Evolutionary conservation across 2,797 vertebrate species (phyloP).

Genomic region (Carduelis carduelis): DNA sequence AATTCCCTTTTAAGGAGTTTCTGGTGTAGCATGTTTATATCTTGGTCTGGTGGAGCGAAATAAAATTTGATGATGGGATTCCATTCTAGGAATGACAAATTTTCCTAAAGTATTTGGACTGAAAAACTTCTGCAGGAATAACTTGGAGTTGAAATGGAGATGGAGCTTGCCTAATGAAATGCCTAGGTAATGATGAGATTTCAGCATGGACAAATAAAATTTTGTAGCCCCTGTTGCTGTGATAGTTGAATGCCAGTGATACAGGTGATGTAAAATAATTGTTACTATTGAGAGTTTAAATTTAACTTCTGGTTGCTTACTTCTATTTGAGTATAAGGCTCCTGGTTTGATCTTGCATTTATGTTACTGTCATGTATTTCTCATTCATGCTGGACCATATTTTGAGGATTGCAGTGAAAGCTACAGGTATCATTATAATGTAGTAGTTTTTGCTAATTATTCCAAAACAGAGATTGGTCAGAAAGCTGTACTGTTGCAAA

Average conservation of each 20-base stretch:
- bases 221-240: rapidly evolving
- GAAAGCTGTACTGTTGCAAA: background rate
- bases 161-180: background rate
- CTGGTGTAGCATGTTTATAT: background rate
- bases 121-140: background rate
- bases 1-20: background rate
- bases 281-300: background rate
- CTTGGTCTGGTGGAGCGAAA: background rate
- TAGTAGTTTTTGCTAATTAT: background rate
- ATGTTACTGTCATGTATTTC: background rate
- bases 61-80: background rate
- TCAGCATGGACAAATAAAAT: background rate
- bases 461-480: background rate
- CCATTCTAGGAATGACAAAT: background rate
- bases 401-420: background rate
- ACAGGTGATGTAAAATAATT: background rate
- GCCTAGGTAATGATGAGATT: background rate
- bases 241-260: background rate
- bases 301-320: background rate
- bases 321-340: background rate
- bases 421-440: background rate
- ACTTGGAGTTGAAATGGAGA: background rate
- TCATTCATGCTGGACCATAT: rapidly evolving
- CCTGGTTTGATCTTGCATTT: background rate
- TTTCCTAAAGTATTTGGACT: background rate